Percentiles rank a stretch among this genome's conserved stretches.
Evolutionary conservation across 2,797 vertebrate genomes (phyloP).

Genomic region (Gorsachius magnificus): DNA sequence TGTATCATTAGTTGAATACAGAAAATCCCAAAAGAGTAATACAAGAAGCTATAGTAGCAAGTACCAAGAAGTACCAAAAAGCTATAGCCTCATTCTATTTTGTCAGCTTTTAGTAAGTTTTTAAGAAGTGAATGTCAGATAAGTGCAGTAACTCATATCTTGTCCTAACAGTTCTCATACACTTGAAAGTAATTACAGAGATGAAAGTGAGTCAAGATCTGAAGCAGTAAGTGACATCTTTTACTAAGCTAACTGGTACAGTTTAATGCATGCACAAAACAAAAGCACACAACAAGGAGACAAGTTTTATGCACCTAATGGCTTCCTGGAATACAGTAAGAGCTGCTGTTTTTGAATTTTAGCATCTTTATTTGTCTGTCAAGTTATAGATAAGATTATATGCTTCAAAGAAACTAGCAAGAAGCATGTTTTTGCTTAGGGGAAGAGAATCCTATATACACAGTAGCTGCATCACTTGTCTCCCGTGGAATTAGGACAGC

Average conservation of each 20-base stretch:
- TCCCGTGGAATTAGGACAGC: background rate
- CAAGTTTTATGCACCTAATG: background rate
- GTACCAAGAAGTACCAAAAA: background rate
- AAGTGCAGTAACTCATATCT: background rate
- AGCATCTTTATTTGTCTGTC: background rate
- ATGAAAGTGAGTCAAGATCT: background rate
- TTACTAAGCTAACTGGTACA: background rate
- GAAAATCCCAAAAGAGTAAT: background rate
- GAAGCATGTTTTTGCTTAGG: background rate
- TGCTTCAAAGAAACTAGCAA: background rate
- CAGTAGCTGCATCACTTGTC: background rate
- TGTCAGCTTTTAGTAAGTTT: background rate
- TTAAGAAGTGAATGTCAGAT: background rate
- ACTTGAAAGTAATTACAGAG: background rate
- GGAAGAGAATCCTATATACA: background rate
- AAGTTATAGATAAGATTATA: background rate
- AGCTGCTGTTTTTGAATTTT: background rate
- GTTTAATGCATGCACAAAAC: background rate
- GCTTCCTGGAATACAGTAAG: background rate
- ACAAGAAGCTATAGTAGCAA: background rate
- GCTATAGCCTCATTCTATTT: background rate
- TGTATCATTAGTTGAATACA: background rate
- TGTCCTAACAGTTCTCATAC: background rate
- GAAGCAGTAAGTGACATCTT: background rate
- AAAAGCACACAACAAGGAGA: background rate